Conservation (phyloP, 2,113 vertebrate species). For the Zosterops hypoxanthus region DNA sequence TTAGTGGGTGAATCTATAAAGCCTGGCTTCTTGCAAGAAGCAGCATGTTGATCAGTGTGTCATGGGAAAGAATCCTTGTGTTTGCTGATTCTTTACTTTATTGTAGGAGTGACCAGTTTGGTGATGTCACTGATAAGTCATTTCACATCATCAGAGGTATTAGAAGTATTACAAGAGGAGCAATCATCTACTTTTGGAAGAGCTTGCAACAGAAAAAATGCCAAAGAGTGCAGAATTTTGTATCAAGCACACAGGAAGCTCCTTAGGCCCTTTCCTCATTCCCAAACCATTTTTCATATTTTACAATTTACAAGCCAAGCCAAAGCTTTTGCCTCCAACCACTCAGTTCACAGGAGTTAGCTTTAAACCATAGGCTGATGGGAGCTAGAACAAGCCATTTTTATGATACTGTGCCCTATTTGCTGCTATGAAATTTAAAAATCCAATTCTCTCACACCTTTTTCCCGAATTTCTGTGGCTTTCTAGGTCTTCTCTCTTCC, state of each 20-base stretch:
- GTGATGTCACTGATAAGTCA: not conserved
- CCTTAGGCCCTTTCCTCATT: not conserved
- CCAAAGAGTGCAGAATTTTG: not conserved
- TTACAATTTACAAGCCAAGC: not conserved
- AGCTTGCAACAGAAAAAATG: not conserved
- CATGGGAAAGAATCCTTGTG: not conserved
- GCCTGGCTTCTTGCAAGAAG: not conserved
- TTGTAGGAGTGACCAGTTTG: not conserved
- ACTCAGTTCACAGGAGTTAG: not conserved
- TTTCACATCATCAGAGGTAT: not conserved
- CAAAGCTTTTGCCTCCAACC: not conserved
- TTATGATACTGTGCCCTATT: not conserved
- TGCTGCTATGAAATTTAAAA: not conserved
- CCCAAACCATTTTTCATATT: rapidly evolving
- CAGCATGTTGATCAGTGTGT: not conserved
- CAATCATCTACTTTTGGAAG: not conserved
- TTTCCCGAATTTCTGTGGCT: not conserved
- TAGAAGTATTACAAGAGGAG: not conserved
- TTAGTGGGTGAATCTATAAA: not conserved
- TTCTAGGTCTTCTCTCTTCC: constrained; percentile 90
- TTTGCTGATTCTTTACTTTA: not conserved
- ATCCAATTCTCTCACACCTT: not conserved
- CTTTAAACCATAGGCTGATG: not conserved
- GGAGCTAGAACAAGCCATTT: not conserved
- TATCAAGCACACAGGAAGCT: not conserved